Evolutionary conservation across 2,888 invertebrate genomes (phyloP), one percentile per base, ranked within the genome.

Genomic region (Andrena hattorfiana): DNA sequence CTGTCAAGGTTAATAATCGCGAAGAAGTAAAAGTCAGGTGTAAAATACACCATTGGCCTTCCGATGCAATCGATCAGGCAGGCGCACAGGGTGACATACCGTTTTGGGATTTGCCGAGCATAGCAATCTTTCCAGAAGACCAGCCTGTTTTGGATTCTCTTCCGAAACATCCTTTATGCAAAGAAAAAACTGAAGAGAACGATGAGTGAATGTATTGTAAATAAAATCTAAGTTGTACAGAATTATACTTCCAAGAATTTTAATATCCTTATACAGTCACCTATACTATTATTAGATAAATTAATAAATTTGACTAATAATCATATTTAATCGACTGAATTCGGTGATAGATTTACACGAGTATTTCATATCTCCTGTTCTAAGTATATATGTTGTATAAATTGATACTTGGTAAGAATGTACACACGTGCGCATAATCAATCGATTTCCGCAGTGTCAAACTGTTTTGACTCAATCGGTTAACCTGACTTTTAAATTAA

Each of bases 1-100:
- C 95, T 59, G 95, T 98, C 13, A 97, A 96, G 2, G 95, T 97
- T 77, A 97, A 97, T 91, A 96, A 96, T 68, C 94, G 93, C 63
- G 98, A 98, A 93, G 95, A 95, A 90, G 96, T 96, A 0, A 95
- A 96, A 83, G 96, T 98, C 0, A 95, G 97, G 83, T 98, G 98
- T 92, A 95, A 96, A 85, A 95, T 98, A 72, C 96, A 97, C 92
- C 98, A 98, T 92, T 97, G 97, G 96, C 96, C 96, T 75, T 96
- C 96, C 4, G 95, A 96, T 51, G 0, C 2, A 13, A 1, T 10
- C 0, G 16, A 59, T 13, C 0, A 42, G 20, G 20, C 60, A 42
- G 0, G 0, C 7, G 94, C 13, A 13, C 3, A 13, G 42, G 42
- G 94, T 78, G 93, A 94, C 2, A 87, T 87, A 23, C 93, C 95